Conservation (phyloP, 2,113 vertebrate genomes). For the Uria lomvia region DNA sequence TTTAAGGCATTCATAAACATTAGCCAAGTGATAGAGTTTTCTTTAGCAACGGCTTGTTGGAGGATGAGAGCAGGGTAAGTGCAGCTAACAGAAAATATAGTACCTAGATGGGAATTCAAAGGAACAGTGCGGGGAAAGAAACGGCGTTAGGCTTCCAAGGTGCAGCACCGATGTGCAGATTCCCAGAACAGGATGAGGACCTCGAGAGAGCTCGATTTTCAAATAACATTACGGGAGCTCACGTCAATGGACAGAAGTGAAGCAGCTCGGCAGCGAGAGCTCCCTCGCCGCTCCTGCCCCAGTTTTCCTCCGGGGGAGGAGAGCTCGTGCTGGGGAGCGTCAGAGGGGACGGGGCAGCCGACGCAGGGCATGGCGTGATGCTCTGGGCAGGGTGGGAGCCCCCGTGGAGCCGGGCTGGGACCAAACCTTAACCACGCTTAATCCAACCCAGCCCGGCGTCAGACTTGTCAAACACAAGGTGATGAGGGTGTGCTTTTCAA, state of each 20-base stretch:
- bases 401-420: not conserved
- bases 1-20: not conserved
- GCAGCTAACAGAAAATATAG: not conserved
- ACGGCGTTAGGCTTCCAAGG: not conserved
- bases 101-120: not conserved
- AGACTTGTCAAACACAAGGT: not conserved
- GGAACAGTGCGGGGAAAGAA: not conserved
- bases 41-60: not conserved
- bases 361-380: rapidly evolving
- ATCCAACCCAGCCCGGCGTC: rapidly evolving
- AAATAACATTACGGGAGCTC: not conserved
- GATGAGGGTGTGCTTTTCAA: not conserved
- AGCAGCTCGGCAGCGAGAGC: not conserved
- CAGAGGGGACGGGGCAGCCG: not conserved
- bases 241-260: not conserved
- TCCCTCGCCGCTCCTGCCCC: not conserved
- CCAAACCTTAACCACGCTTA: not conserved
- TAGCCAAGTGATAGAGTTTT: not conserved
- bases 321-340: not conserved
- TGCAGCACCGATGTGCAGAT: not conserved
- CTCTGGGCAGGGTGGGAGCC: not conserved
- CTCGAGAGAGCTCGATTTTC: not conserved
- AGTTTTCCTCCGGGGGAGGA: rapidly evolving
- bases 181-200: not conserved
- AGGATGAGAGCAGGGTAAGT: not conserved